A percentile compares a stretch with the other conserved stretches of the same genome.
These are phyloP conservation scores for Elegia similella DNA, from an alignment of 2,888 invertebrate species.

Conservation along the genomic window DNA sequence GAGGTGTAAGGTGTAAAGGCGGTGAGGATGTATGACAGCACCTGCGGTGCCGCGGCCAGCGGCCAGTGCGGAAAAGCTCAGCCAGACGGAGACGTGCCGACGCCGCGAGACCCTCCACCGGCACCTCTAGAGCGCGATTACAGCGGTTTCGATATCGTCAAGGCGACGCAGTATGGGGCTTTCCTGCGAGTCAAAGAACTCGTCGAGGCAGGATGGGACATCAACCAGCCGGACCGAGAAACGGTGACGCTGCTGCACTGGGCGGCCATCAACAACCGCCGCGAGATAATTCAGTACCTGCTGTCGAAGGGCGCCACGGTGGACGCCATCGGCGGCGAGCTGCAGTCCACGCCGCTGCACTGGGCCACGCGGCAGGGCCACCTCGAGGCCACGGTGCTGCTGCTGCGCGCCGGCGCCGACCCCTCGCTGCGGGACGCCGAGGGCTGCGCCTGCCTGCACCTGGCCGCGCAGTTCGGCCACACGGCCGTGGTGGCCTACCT, in stretches of 20 bases:
- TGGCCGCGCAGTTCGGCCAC: slow-evolving; percentile 98
- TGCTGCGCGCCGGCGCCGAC: slow-evolving; percentile 93
- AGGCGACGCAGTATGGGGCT: slow-evolving; percentile 98
- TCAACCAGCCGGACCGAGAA: slow-evolving; percentile 96
- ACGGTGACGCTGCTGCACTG: slow-evolving; percentile 99
- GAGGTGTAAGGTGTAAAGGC: slow-evolving; percentile 16
- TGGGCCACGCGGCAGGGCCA: slow-evolving; percentile 99
- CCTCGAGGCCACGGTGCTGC: slow-evolving; percentile 88
- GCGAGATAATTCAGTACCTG: slow-evolving; percentile 94
- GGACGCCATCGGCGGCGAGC: slow-evolving; percentile 97
- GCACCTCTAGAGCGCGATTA: slow-evolving; percentile 84
- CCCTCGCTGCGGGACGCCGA: slow-evolving; percentile 95
- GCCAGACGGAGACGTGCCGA: slow-evolving; percentile 82
- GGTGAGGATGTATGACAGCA: slow-evolving; percentile 27
- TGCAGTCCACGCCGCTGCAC: slow-evolving; percentile 97
- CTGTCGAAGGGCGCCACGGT: slow-evolving; percentile 89
- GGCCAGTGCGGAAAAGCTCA: slow-evolving; percentile 84
- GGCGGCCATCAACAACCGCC: slow-evolving; percentile 99
- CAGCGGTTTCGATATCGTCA: slow-evolving; percentile 94
- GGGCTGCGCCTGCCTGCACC: slow-evolving; percentile 96
- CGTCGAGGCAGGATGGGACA: slow-evolving; percentile 95
- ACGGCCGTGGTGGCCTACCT: slow-evolving; percentile 98
- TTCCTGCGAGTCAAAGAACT: slow-evolving; percentile 91
- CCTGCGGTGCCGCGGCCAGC: slow-evolving; percentile 84
- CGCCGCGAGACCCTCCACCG: slow-evolving; percentile 83